Percentiles rank a stretch among this genome's conserved stretches.
Evolutionary conservation across 2,888 invertebrate genomes (phyloP).

Genomic region (Notodonta ziczac): DNA sequence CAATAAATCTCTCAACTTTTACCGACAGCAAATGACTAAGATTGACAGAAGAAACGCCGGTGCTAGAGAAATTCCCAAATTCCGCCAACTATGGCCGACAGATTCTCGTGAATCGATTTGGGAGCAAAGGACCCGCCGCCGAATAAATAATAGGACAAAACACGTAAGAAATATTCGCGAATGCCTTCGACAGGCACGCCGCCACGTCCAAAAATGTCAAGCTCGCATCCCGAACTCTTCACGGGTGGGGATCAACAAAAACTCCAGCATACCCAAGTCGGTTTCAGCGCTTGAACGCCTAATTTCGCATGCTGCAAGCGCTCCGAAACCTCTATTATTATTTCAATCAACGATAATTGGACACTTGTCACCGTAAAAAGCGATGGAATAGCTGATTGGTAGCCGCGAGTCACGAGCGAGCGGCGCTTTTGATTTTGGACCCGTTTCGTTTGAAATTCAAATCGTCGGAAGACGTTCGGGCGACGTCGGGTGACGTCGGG

Average conservation of each 20-base stretch:
- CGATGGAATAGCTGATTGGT: slow-evolving; percentile 54
- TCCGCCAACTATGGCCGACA: slow-evolving; percentile 41
- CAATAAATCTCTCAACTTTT: slow-evolving; percentile 59
- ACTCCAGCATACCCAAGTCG: slow-evolving; percentile 39
- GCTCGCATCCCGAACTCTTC: slow-evolving; percentile 58
- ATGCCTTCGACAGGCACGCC: slow-evolving; percentile 59
- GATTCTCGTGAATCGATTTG: slow-evolving; percentile 68
- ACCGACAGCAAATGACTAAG: slow-evolving; percentile 63
- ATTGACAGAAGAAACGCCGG: slow-evolving; percentile 63
- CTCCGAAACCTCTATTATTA: slow-evolving; percentile 69
- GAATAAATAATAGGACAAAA: slow-evolving; percentile 74
- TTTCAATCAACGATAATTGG: slow-evolving; percentile 80
- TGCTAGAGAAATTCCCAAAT: slow-evolving; percentile 52
- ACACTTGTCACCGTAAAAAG: slow-evolving; percentile 75
- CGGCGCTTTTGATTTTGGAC: slow-evolving; percentile 61
- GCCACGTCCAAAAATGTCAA: slow-evolving; percentile 65
- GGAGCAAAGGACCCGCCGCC: slow-evolving; percentile 56
- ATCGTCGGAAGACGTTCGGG: slow-evolving; percentile 48
- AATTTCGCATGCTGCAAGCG: slow-evolving; percentile 68
- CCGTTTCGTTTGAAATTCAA: slow-evolving; percentile 61
- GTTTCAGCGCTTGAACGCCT: slow-evolving; percentile 45
- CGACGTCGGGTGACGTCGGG: slow-evolving; percentile 38
- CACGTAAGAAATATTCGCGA: slow-evolving; percentile 62
- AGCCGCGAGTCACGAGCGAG: slow-evolving; percentile 55
- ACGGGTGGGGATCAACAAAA: slow-evolving; percentile 75